phyloP scores from a whole-genome alignment of 1,140 invertebrate genomes.

The Zaprionus gabonicus region DNA sequence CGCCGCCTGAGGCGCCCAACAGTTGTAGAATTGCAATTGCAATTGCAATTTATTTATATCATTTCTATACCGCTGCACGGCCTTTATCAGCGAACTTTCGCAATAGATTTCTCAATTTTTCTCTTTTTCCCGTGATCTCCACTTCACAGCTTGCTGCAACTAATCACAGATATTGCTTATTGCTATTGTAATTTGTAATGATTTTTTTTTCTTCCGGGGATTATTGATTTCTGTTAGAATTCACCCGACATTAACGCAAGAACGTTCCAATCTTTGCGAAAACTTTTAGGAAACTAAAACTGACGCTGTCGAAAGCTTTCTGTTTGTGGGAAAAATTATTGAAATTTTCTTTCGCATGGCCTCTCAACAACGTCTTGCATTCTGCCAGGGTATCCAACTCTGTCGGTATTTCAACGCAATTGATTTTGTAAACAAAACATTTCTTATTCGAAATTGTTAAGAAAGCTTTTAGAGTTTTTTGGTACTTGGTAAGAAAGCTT shows the following conservation, averaged over 20 bases:
- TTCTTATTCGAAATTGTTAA: constrained; percentile 2
- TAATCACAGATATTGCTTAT: background rate
- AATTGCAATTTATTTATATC: constrained; percentile 69
- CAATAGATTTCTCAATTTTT: constrained; percentile 29
- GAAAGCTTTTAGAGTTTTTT: constrained; percentile 14
- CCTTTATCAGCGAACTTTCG: constrained; percentile 36
- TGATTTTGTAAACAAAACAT: constrained; percentile 10
- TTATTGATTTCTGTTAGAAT: constrained; percentile 62
- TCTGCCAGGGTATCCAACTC: constrained; percentile 69
- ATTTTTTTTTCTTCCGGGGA: constrained; percentile 19
- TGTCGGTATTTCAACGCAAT: constrained; percentile 19
- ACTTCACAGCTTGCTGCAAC: background rate
- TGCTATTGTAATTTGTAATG: constrained; percentile 29
- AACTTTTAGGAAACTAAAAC: constrained; percentile 81
- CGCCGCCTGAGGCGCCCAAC: constrained; percentile 50
- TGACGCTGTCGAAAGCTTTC: constrained; percentile 69
- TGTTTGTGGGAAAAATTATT: constrained; percentile 73
- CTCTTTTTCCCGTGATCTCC: background rate
- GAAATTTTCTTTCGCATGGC: constrained; percentile 72
- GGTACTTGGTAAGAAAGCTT: constrained; percentile 5
- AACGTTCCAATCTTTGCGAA: constrained; percentile 70
- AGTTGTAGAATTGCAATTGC: constrained; percentile 61
- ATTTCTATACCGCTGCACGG: constrained; percentile 44
- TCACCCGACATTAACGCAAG: constrained; percentile 34
- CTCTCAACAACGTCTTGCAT: constrained; percentile 21